Base-by-base conservation (phyloP, 2,797 vertebrate genomes). In the Ctenochaetus hawaiiensis region DNA sequence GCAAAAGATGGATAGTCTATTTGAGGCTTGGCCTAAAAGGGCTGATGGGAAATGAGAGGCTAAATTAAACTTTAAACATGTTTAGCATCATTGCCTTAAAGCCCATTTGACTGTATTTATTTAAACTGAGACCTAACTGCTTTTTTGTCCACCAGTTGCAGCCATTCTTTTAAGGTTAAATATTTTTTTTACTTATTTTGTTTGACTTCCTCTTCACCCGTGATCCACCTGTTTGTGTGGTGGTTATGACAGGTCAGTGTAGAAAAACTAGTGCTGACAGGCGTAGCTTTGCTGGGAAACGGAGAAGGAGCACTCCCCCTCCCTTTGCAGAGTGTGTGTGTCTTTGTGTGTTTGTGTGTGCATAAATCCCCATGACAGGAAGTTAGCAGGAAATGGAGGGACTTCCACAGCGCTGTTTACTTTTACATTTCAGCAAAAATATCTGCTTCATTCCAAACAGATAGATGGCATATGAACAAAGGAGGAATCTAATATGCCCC, bases 351-450 rank as follows among this genome's bases (percentile, higher is more conserved):
- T 77, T 20, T 76, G 74, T 72, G 66, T 83, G 82, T 82, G 71
- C 56, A 79, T 90, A 89, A 92, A 89, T 90, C 85, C 89, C 86
- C 73, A 89, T 93, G 91, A 91, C 88, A 93, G 94, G 94, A 94
- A 95, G 90, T 86, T 87, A 87, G 85, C 87, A 93, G 94, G 93
- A 94, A 94, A 94, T 92, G 89, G 90, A 94, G 93, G 93, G 93
- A 94, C 93, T 94, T 95, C 90, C 94, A 93, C 82, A 89, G 88
- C 81, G 77, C 65, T 93, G 93, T 94, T 95, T 93, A 91, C 93
- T 93, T 90, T 91, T 77, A 92, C 81, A 87, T 92, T 94, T 93
- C 83, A 85, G 84, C 51, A 90, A 91, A 93, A 89, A 87, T 82
- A 89, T 92, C 87, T 91, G 77, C 85, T 87, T 85, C 69, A 78